A percentile compares a stretch with the other conserved stretches of the same genome.
These are phyloP conservation scores for Caenorhabditis elegans DNA, from an alignment of 1,140 invertebrate species.

Conservation along the genomic window DNA sequence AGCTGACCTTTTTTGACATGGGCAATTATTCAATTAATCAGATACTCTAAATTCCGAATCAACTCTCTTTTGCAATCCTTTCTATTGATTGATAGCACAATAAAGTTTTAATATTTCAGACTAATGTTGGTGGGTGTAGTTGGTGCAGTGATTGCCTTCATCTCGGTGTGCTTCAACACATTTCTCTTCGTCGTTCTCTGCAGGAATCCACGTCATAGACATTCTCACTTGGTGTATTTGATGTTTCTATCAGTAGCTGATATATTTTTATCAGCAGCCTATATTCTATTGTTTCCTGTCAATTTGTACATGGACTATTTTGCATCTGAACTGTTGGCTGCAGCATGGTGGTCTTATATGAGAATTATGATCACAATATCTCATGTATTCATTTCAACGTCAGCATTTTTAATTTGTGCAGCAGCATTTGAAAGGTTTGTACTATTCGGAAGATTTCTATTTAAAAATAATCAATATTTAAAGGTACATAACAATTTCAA, in stretches of 20 bases:
- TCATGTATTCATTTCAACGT: constrained; percentile 60
- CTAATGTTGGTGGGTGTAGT: constrained; percentile 47
- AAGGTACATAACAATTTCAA: constrained; percentile 59
- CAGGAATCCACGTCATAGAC: constrained; percentile 48
- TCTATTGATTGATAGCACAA: no score
- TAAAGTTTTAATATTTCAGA: background rate
- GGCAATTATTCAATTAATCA: no score
- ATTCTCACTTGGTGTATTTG: constrained; percentile 59
- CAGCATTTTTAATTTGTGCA: constrained; percentile 57
- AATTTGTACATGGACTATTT: constrained; percentile 63
- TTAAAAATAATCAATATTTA: background rate
- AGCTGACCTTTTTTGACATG: no score
- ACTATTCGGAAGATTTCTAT: background rate
- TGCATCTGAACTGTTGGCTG: constrained; percentile 52
- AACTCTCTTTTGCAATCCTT: background rate
- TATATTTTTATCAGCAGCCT: constrained; percentile 59
- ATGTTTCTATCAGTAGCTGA: constrained; percentile 61
- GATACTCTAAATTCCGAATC: no score
- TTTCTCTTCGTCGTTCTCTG: constrained; percentile 59
- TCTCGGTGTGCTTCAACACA: constrained; percentile 57
- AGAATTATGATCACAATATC: constrained; percentile 53
- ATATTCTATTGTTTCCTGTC: constrained; percentile 58
- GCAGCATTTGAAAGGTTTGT: constrained; percentile 58
- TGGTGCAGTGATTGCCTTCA: constrained; percentile 46
- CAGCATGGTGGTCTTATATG: constrained; percentile 57